Percentiles rank a stretch among this genome's conserved stretches.
Conservation (phyloP, 2,113 vertebrate species). For the Prolemur simus region DNA sequence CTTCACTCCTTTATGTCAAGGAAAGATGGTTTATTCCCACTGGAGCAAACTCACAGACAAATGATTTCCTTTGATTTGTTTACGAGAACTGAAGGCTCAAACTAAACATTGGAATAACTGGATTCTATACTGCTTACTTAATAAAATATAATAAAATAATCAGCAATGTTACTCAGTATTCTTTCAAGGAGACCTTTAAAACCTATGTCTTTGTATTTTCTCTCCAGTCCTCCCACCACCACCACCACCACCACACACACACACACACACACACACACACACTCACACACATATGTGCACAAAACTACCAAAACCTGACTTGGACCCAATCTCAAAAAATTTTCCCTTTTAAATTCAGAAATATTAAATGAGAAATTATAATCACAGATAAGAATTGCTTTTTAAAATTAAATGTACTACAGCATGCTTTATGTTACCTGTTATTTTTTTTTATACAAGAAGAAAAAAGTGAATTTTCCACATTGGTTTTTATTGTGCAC, state of each 20-base stretch:
- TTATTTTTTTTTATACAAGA: background rate
- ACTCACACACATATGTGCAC: background rate
- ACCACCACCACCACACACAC: background rate
- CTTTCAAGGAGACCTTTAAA: background rate
- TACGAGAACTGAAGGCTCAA: background rate
- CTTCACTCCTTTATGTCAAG: background rate
- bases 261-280: background rate
- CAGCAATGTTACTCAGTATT: background rate
- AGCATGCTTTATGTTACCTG: background rate
- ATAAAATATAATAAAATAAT: constrained; percentile 1
- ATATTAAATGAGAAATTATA: background rate
- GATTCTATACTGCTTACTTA: background rate
- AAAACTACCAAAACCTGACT: background rate
- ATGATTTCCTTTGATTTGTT: background rate
- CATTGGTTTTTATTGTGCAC: background rate
- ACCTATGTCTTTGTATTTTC: background rate
- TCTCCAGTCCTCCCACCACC: background rate
- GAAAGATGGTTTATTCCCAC: background rate
- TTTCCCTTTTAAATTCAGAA: background rate
- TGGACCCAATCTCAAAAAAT: background rate
- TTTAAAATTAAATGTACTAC: background rate
- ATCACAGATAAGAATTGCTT: background rate
- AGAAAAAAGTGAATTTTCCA: background rate
- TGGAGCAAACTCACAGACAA: background rate
- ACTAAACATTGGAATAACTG: background rate